phyloP scores from a whole-genome alignment of 2,113 vertebrate species.

The Uria aalge region DNA sequence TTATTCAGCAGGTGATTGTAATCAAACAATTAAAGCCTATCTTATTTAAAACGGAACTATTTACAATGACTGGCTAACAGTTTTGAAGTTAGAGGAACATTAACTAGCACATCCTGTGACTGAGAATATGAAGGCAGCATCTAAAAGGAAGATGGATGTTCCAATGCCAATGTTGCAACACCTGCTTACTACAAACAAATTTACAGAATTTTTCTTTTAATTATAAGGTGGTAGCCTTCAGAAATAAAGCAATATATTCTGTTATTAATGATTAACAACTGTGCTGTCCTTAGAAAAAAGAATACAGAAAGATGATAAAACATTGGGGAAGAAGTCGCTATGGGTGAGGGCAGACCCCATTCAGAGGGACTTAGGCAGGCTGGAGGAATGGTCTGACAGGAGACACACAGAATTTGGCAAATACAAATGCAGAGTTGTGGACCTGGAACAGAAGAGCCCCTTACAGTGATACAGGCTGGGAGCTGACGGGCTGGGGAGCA shows the following conservation, averaged over 20 bases:
- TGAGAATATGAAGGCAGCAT: background rate
- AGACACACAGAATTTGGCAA: background rate
- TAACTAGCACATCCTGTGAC: background rate
- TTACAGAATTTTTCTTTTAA: background rate
- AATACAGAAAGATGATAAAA: background rate
- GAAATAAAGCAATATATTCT: background rate
- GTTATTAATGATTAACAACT: background rate
- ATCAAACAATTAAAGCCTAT: background rate
- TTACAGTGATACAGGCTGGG: background rate
- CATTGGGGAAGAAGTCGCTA: background rate
- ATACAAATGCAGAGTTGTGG: background rate
- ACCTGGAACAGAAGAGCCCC: background rate
- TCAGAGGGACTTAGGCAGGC: background rate
- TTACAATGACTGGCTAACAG: background rate
- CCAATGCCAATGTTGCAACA: background rate
- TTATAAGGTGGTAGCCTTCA: background rate
- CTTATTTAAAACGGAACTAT: background rate
- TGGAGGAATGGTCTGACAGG: background rate
- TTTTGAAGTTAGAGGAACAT: background rate
- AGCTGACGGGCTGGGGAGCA: background rate
- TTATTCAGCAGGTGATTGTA: background rate
- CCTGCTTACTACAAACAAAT: background rate
- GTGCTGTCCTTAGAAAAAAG: background rate
- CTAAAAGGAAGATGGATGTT: background rate
- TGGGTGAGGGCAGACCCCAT: background rate